phyloP scores from a whole-genome alignment of 2,888 invertebrate genomes.

The Ichneumoninae sp. region DNA sequence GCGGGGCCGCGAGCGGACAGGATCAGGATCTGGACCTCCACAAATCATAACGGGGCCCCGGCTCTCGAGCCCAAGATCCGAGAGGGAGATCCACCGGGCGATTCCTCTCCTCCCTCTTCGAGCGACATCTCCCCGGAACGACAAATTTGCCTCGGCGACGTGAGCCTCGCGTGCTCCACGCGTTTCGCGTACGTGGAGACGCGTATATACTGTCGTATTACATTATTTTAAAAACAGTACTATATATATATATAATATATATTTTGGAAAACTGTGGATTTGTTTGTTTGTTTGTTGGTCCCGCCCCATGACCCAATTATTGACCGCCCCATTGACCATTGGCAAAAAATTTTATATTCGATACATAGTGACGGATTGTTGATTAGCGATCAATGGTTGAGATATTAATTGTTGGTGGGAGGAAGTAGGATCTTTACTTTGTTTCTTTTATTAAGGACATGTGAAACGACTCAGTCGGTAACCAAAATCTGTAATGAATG shows the following conservation, averaged over 20 bases:
- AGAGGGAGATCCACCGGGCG: slow-evolving; percentile 71
- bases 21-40: slow-evolving; percentile 80
- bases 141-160: slow-evolving; percentile 51
- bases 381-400: no score
- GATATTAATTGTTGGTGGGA: no score
- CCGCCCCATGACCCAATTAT: no score
- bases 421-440: no score
- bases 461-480: no score
- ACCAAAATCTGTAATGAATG: no score
- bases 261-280: no score
- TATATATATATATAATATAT: slow-evolving; percentile 4
- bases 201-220: slow-evolving; percentile 21
- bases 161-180: slow-evolving; percentile 50
- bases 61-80: slow-evolving; percentile 71
- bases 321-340: no score
- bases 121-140: slow-evolving; percentile 19
- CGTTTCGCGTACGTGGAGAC: slow-evolving; percentile 9
- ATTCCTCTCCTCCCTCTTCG: slow-evolving; percentile 50
- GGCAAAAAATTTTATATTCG: no score
- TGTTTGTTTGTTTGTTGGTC: no score
- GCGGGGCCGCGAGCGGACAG: slow-evolving; percentile 71
- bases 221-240: slow-evolving; percentile 1
- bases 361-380: no score
- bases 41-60: slow-evolving; percentile 80
- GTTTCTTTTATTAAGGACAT: no score